Evolutionary conservation across 1,140 invertebrate species (phyloP).

Genomic region (Diorhabda carinulata): DNA sequence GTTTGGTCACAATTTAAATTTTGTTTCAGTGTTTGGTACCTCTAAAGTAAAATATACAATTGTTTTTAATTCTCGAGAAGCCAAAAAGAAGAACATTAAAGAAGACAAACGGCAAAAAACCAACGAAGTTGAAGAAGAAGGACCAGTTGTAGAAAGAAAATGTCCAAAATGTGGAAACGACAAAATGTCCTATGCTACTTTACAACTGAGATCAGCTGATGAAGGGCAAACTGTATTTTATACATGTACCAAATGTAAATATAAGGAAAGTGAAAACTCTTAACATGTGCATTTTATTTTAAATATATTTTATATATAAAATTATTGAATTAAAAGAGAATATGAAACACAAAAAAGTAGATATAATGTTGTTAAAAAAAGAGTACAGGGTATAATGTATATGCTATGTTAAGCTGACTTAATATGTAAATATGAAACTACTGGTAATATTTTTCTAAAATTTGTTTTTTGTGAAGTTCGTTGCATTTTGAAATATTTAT

Average conservation of each 20-base stretch:
- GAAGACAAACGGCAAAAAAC: constrained; percentile 42
- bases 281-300: constrained; percentile 16
- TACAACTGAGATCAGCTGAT: constrained; percentile 93
- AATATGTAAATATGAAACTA: too few species aligned
- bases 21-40: constrained; percentile 59
- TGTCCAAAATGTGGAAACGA: constrained; percentile 88
- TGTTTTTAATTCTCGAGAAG: constrained; percentile 60
- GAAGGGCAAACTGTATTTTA: constrained; percentile 99
- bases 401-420: too few species aligned
- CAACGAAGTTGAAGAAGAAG: constrained; percentile 58
- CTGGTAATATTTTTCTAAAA: too few species aligned
- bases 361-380: too few species aligned
- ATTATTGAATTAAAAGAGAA: too few species aligned
- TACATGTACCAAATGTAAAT: constrained; percentile 92
- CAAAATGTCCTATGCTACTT: constrained; percentile 90
- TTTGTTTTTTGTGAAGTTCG: too few species aligned
- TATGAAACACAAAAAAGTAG: too few species aligned
- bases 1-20: constrained; percentile 13
- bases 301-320: too few species aligned
- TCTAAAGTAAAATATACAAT: constrained; percentile 64
- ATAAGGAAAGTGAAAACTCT: constrained; percentile 50
- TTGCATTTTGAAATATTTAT: too few species aligned
- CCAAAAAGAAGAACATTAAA: constrained; percentile 48
- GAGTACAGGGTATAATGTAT: too few species aligned
- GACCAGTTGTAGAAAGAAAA: constrained; percentile 77